A percentile compares a stretch with the other conserved stretches of the same genome.
Conservation (phyloP, 1,140 invertebrate species). For the Cryptotermes secundus region DNA sequence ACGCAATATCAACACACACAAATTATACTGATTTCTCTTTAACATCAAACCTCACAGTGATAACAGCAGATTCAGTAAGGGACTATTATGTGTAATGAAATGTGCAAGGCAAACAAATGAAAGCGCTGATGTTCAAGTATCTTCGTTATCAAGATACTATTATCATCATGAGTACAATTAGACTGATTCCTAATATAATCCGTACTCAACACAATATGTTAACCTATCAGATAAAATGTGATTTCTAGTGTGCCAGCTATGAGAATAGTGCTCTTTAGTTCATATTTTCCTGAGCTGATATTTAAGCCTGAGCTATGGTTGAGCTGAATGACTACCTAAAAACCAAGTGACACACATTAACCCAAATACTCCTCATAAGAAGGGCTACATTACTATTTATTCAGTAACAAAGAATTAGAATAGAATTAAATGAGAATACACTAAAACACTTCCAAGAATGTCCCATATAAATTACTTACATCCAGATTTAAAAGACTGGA, state of each 20-base stretch:
- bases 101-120: slow-evolving; percentile 12
- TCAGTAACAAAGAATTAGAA: neutral
- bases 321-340: neutral
- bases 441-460: neutral
- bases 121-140: neutral
- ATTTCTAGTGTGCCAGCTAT: neutral
- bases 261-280: neutral
- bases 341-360: neutral
- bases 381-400: neutral
- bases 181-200: neutral
- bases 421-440: no score
- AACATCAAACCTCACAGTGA: neutral
- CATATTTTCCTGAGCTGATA: neutral
- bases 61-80: neutral
- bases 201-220: neutral
- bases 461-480: neutral
- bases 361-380: neutral
- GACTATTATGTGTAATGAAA: neutral
- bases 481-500: neutral
- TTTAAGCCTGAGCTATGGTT: neutral
- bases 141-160: neutral
- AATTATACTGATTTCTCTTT: neutral
- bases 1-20: slow-evolving; percentile 31
- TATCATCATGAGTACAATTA: neutral
- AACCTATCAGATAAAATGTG: no score